These are phyloP conservation scores for Scylla paramamosain DNA, from an alignment of 1,140 invertebrate genomes.

Conservation along the genomic window DNA sequence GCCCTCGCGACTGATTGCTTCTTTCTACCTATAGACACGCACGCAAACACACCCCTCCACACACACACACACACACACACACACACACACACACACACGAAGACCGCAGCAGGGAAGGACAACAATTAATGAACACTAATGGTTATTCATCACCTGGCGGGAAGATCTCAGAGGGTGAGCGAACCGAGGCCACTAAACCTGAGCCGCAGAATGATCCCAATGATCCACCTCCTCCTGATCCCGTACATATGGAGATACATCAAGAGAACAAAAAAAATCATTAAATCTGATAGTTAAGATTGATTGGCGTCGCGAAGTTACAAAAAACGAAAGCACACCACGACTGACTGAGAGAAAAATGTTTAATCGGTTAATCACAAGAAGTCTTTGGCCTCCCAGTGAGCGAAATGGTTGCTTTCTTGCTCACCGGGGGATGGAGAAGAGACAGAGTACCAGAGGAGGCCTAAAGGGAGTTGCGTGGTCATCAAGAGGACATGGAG, in stretches of 20 bases:
- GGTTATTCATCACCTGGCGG: conserved; percentile 20
- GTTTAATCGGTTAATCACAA: background rate
- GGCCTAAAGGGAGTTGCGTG: conserved; percentile 21
- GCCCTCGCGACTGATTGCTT: no score
- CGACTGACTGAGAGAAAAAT: background rate
- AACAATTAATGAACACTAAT: background rate
- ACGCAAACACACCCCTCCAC: no score
- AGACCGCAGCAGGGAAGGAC: background rate
- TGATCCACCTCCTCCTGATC: background rate
- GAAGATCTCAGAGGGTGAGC: background rate
- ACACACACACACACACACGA: background rate
- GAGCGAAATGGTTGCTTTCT: background rate
- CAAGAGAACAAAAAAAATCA: background rate
- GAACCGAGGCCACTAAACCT: background rate
- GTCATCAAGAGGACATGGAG: background rate
- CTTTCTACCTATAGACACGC: no score
- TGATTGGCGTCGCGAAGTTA: background rate
- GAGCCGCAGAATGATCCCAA: no score
- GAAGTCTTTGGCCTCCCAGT: background rate
- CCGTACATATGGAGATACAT: background rate
- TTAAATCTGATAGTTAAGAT: conserved; percentile 8
- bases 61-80: no score
- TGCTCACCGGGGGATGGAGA: background rate
- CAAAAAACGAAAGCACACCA: background rate
- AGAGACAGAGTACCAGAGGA: background rate